Evolutionary conservation across 1,140 invertebrate genomes (phyloP), one percentile per base, ranked within the genome.

Genomic region (Dreissena rostriformis): DNA sequence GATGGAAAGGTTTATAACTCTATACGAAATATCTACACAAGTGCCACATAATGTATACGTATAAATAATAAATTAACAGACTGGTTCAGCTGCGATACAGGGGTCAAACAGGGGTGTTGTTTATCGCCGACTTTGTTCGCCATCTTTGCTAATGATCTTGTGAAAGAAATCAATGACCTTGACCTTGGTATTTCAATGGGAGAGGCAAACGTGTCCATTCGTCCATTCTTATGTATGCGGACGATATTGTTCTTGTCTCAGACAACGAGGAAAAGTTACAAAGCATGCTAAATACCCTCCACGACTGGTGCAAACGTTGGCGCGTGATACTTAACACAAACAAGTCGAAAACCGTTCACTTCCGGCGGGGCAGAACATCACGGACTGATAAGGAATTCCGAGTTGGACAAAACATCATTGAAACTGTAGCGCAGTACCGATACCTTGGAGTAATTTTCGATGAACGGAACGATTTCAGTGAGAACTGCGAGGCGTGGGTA

Each of bases 191-290:
- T 71, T n/a, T 29, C 68, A 29, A 71, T 71, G 28, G 68, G 28
- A 15, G 68, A 71, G 0, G 15, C 15, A 29, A 71, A 71, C 39
- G 29, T 71, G 52, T 71, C 68, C 0, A n/a, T n/a, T n/a, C n/a
- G n/a, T n/a, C n/a, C n/a, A 71, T 71, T 15, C 68, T 11, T 71
- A 39, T 86, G 0, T 87, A 86, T 57, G 84, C 78, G 5, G 80
- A 87, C 66, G 83, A 86, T 67, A 83, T 87, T 22, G 79, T 67
- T 28, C n/a, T 83, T 14, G n/a, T 86, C 15, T 51, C 83, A 1
- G 49, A 65, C n/a, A 65, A 51, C 49, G 61, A 80, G 52, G 57
- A 29, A 52, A 39, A 65, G 11, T 55, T 76, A 29, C 75, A 78
- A 52, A 15, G 7, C 15, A 68, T 79, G 76, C 15, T 79, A 26